Conservation (phyloP, 2,888 invertebrate genomes). For the Chrysotoxum bicinctum region DNA sequence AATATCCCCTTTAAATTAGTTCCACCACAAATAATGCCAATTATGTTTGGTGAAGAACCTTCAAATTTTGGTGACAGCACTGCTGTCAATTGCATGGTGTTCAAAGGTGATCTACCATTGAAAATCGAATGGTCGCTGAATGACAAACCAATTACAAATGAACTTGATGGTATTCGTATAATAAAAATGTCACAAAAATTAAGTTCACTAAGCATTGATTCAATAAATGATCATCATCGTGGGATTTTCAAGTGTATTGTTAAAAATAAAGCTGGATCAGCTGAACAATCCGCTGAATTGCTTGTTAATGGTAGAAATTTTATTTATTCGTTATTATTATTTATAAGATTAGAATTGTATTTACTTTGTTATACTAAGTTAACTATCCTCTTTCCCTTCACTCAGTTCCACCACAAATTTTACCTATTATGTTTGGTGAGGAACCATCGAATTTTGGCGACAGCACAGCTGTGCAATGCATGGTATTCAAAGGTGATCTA, state of each 20-base stretch:
- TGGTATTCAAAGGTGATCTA: constrained; percentile 90
- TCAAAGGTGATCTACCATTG: constrained; percentile 90
- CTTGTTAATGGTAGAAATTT: constrained; percentile 86
- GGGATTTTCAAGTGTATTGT: constrained; percentile 90
- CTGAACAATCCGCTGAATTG: constrained; percentile 86
- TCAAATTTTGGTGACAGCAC: constrained; percentile 90
- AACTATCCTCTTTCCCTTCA: constrained; percentile 15
- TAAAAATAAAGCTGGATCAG: constrained; percentile 86
- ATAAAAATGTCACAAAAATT: constrained; percentile 85
- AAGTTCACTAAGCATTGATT: constrained; percentile 88
- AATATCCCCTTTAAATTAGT: constrained; percentile 81
- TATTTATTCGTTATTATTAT: constrained; percentile 1
- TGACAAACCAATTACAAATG: constrained; percentile 83
- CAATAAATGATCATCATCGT: constrained; percentile 88
- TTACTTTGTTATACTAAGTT: constrained; percentile 31
- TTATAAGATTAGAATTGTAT: background rate
- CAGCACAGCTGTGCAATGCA: constrained; percentile 88
- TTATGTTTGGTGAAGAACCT: constrained; percentile 89
- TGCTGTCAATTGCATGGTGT: constrained; percentile 88
- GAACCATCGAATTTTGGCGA: constrained; percentile 90
- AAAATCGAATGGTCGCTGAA: constrained; percentile 90
- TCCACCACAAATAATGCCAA: constrained; percentile 89
- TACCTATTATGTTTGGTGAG: constrained; percentile 89
- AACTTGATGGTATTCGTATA: constrained; percentile 84
- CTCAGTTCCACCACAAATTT: constrained; percentile 89